Evolutionary conservation across 2,797 vertebrate species (phyloP).

Genomic region (Anguilla megastoma): DNA sequence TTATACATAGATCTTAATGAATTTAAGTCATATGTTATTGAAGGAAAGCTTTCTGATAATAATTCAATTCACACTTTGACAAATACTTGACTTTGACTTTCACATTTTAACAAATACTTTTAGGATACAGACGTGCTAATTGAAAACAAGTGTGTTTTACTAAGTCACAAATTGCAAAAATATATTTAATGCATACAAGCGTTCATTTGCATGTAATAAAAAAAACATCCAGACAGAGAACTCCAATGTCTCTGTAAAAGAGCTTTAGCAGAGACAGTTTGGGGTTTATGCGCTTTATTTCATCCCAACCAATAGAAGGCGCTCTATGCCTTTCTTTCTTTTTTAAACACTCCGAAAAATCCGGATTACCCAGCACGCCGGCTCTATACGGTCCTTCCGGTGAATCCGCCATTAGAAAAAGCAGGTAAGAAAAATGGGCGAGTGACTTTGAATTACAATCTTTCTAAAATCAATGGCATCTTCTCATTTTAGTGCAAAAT

Average conservation of each 20-base stretch:
- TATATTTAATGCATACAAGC: not conserved
- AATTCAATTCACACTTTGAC: no score
- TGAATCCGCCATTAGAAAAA: slow-evolving; percentile 69
- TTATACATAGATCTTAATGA: no score
- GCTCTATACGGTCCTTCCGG: slow-evolving; percentile 66
- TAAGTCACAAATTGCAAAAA: not conserved
- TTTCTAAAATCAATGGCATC: not conserved
- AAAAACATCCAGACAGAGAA: not conserved
- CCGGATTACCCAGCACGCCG: slow-evolving; percentile 45
- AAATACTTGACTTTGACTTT: no score
- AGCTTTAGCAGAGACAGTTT: not conserved
- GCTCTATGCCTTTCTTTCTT: slow-evolving; percentile 20
- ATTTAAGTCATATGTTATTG: no score
- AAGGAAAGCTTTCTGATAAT: no score
- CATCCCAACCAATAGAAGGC: slow-evolving; percentile 28
- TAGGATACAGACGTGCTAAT: not conserved
- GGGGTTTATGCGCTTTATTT: not conserved
- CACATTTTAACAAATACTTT: not conserved
- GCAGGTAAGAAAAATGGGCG: slow-evolving; percentile 61
- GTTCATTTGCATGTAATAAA: not conserved
- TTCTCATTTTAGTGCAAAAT: not conserved
- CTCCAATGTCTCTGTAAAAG: no score
- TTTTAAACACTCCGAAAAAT: not conserved
- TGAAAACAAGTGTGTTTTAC: not conserved
- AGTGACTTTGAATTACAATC: slow-evolving; percentile 39